Conservation (phyloP, 2,888 invertebrate genomes). For the Gisinianus flammeolus region DNA sequence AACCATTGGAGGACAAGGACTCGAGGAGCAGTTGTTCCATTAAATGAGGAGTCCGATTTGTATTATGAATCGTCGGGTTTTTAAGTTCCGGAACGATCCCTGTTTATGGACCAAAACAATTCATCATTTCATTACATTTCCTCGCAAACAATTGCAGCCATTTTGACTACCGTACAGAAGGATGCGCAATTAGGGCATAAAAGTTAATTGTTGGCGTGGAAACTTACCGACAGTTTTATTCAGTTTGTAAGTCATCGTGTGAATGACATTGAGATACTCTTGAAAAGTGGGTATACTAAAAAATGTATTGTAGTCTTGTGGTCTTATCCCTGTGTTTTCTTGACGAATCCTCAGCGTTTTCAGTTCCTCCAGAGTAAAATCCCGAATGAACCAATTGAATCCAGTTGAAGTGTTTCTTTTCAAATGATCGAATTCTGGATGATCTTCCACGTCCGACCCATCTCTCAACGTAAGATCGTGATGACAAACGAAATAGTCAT, state of each 20-base stretch:
- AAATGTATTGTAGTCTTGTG: slow-evolving; percentile 48
- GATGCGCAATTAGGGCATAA: too few species aligned
- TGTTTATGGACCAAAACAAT: slow-evolving; percentile 25
- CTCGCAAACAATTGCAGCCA: neutral
- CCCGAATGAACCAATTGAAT: slow-evolving; percentile 54
- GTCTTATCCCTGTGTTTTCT: slow-evolving; percentile 49
- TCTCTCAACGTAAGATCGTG: slow-evolving; percentile 51
- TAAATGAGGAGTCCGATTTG: slow-evolving; percentile 5
- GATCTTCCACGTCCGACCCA: slow-evolving; percentile 47
- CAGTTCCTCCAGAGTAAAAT: slow-evolving; percentile 51
- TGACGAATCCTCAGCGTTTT: slow-evolving; percentile 45
- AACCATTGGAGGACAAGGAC: slow-evolving; percentile 34
- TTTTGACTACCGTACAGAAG: too few species aligned
- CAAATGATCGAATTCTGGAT: slow-evolving; percentile 44
- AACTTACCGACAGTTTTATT: slow-evolving; percentile 44
- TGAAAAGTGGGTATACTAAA: slow-evolving; percentile 54
- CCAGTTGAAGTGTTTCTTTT: slow-evolving; percentile 40
- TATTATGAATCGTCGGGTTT: slow-evolving; percentile 45
- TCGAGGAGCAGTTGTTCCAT: slow-evolving; percentile 45
- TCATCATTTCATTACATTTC: neutral
- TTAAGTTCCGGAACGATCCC: slow-evolving; percentile 53
- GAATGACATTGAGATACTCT: slow-evolving; percentile 49
- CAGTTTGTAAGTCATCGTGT: slow-evolving; percentile 42
- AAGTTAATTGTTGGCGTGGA: too few species aligned
- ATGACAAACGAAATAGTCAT: slow-evolving; percentile 51